phyloP scores from a whole-genome alignment of 1,140 invertebrate genomes.

The Zaprionus gabonicus region DNA sequence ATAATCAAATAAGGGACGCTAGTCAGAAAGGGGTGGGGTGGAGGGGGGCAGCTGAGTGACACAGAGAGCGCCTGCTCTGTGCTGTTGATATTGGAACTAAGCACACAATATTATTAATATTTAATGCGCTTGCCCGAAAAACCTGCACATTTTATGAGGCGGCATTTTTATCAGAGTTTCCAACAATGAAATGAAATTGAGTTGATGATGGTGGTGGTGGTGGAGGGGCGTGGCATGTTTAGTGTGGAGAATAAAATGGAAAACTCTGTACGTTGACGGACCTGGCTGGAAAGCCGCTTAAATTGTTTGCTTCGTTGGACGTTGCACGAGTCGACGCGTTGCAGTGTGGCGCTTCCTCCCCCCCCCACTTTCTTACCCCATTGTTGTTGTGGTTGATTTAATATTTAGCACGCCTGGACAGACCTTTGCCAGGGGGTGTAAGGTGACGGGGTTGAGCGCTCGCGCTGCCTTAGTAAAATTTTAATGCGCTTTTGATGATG shows the following conservation, averaged over 20 bases:
- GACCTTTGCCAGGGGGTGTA: neutral
- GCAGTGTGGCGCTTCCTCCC: neutral
- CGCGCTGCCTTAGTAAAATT: constrained; percentile 76
- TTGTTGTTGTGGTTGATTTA: constrained; percentile 63
- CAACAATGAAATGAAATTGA: constrained; percentile 30
- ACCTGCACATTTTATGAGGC: constrained; percentile 49
- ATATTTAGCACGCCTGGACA: constrained; percentile 79
- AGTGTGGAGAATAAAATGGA: neutral
- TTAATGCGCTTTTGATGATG: constrained; percentile 82
- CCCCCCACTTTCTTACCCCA: neutral
- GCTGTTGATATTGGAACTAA: constrained; percentile 66
- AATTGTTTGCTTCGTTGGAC: constrained; percentile 62
- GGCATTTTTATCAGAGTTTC: constrained; percentile 45
- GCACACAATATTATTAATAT: constrained; percentile 79
- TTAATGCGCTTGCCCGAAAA: constrained; percentile 64
- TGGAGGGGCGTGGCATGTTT: neutral
- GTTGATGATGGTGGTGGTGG: neutral
- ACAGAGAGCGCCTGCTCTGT: neutral
- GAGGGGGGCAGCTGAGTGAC: neutral
- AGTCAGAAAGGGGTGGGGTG: constrained; percentile 17
- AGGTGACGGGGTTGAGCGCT: neutral
- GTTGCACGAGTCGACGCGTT: constrained; percentile 19
- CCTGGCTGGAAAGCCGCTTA: constrained; percentile 73
- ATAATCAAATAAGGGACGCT: constrained; percentile 43
- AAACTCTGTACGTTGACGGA: constrained; percentile 63